Base-by-base conservation (phyloP, 1,140 invertebrate species). In the Drosophila hydei region DNA sequence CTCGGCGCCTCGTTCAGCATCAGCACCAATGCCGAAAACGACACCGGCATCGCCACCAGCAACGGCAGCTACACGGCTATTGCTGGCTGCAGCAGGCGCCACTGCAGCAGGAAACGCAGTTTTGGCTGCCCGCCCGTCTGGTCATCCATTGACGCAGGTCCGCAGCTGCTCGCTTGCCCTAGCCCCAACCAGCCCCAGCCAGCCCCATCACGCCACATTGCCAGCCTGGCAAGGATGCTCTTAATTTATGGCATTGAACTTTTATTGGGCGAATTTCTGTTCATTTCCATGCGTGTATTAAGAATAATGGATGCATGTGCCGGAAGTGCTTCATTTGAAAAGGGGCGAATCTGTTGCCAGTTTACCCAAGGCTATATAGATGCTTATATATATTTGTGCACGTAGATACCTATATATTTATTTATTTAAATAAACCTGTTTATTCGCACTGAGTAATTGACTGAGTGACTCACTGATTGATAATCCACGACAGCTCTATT, bases 231-330 rank as follows among this genome's bases (percentile, higher is more conserved):
- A 71, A 74, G 55, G 65, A 77, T 79, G 56, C 45, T 54, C 63
- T 79, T 90, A 90, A 90, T 90, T 90, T 90, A 90, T 90, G 84
- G 81, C 77, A 81, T 85, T 74, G 89, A 90, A 90, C 79, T 90
- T 90, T 90, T 89, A 90, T 90, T 90, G 79, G 84, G 84, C 65
- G 75, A 88, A 84, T 90, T 79, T 79, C 81, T 81, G 87, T 87
- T 87, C 81, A 88, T 84, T 79, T 89, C 63, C 85, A 89, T 89
- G 85, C 85, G 85, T 85, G 80, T 89, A 89, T 89, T 89, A 89
- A 89, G 85, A 89, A 79, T 77, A 89, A 89, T 89, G 80, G 79
- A 72, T 75, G 74, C 64, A 40, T 51, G 47, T 61, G 79, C 75
- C 75, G 79, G 75, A 83, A 84, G 79, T 83, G 62, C 79, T 79